Evolutionary conservation across 2,888 invertebrate species (phyloP).

Genomic region (Heterodera filipjevi): DNA sequence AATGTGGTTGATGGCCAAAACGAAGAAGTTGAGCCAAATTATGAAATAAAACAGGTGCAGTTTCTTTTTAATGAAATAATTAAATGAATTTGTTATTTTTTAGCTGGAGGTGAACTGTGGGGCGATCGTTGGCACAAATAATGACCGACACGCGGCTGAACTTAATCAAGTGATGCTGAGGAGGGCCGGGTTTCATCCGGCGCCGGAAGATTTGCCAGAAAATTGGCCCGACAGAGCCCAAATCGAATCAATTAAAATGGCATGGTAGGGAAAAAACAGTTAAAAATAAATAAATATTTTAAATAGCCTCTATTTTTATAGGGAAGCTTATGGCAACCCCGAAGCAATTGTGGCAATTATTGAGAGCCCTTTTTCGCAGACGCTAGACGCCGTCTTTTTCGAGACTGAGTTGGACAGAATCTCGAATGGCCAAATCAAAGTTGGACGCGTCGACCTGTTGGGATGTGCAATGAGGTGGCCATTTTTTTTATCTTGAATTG

Average conservation of each 20-base stretch:
- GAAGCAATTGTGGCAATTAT: neutral
- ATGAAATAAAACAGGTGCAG: neutral
- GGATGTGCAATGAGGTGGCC: neutral
- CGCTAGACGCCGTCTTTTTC: neutral
- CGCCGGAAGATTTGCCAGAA: conserved; percentile 1
- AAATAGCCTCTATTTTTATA: neutral
- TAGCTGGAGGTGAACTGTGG: neutral
- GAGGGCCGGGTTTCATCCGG: neutral
- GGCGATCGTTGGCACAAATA: neutral
- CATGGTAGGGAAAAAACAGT: neutral
- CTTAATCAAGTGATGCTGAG: neutral
- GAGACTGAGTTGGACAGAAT: neutral
- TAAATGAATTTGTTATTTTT: neutral
- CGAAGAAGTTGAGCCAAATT: neutral
- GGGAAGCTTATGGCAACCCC: neutral
- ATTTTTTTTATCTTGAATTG: too few relatives aligned
- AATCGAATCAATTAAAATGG: conserved; percentile 3
- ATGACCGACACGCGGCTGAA: neutral
- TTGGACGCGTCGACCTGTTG: neutral
- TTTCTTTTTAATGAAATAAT: neutral
- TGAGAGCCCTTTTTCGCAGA: neutral
- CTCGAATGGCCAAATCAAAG: neutral
- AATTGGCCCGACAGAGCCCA: neutral
- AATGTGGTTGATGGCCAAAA: neutral
- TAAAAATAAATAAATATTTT: neutral